Evolutionary conservation across 2,113 vertebrate species (phyloP).

Genomic region (Protomyctophum bolini): DNA sequence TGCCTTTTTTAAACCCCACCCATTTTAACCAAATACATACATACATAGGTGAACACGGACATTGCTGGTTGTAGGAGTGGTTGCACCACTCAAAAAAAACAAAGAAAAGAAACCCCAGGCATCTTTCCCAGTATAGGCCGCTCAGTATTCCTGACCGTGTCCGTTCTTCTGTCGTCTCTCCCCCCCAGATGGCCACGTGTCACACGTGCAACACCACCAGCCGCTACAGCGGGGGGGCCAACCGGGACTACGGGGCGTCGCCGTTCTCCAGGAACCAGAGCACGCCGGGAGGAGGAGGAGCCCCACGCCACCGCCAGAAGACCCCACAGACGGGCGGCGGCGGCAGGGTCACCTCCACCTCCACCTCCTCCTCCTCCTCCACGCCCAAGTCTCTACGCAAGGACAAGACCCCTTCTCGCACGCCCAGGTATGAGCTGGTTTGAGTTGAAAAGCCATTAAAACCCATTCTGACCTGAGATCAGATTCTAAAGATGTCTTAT

Average conservation of each 20-base stretch:
- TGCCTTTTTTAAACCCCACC: too few species aligned
- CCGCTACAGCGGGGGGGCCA: constrained; percentile 78
- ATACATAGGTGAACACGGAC: too few species aligned
- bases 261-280: constrained; percentile 34
- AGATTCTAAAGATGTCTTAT: too few species aligned
- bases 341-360: constrained; percentile 31
- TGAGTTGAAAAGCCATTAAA: too few species aligned
- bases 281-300: constrained; percentile 54
- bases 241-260: constrained; percentile 74
- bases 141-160: background rate
- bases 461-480: too few species aligned
- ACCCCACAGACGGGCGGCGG: constrained; percentile 45
- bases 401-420: constrained; percentile 36
- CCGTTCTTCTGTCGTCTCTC: too few species aligned
- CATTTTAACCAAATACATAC: too few species aligned
- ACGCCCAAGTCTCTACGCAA: background rate
- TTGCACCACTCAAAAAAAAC: too few species aligned
- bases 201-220: constrained; percentile 81
- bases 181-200: constrained; percentile 80
- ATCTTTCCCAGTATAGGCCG: too few species aligned
- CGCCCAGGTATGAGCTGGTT: constrained; percentile 33
- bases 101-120: too few species aligned
- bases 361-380: constrained; percentile 32
- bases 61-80: too few species aligned
- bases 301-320: constrained; percentile 39